A percentile compares a stretch with the other conserved stretches of the same genome.
Evolutionary conservation across 2,888 invertebrate species (phyloP).

Genomic region (Lissonota sp.): DNA sequence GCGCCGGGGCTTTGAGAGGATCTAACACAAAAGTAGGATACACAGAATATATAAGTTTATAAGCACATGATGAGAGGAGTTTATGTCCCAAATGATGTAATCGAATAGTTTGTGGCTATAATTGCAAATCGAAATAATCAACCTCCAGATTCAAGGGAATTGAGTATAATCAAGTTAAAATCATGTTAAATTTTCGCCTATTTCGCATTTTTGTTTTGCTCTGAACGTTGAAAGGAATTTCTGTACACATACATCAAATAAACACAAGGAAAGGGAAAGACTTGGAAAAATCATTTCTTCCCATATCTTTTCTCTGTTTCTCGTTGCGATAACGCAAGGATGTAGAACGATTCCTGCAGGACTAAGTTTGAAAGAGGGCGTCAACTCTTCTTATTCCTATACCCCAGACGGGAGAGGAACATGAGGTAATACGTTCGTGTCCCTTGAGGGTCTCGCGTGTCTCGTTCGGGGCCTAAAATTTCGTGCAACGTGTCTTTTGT

Average conservation of each 20-base stretch:
- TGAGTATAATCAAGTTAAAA: background rate
- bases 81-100: slow-evolving; percentile 11
- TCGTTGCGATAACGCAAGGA: slow-evolving; percentile 70
- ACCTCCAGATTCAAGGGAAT: background rate
- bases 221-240: background rate
- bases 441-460: slow-evolving; percentile 21
- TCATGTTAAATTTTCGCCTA: background rate
- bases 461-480: slow-evolving; percentile 72
- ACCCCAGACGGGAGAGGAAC: background rate
- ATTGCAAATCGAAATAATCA: slow-evolving; percentile 42
- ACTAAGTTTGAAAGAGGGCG: slow-evolving; percentile 26
- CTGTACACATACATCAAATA: background rate
- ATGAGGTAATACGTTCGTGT: background rate
- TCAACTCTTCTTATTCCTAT: slow-evolving; percentile 66
- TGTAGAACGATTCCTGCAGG: slow-evolving; percentile 58
- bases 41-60: no score
- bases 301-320: background rate
- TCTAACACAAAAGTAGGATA: no score
- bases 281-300: background rate
- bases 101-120: slow-evolving; percentile 16
- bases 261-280: background rate
- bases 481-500: slow-evolving; percentile 53
- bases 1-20: slow-evolving; percentile 20
- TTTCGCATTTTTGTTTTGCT: background rate
- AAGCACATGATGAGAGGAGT: no score